Evolutionary conservation across 2,888 invertebrate genomes (phyloP).

Genomic region (Polymixis lichenea): DNA sequence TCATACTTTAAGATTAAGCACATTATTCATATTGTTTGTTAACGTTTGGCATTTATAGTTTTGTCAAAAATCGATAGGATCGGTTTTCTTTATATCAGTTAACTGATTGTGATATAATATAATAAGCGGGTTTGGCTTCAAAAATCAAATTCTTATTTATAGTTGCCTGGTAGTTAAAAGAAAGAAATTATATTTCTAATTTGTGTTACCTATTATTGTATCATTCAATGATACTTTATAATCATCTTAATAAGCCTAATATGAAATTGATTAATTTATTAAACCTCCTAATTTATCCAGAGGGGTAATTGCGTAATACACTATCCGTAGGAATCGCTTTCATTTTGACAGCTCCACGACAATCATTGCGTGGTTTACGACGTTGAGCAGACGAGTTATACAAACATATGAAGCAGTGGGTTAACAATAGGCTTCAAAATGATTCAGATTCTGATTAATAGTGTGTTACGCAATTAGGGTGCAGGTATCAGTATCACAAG

Average conservation of each 20-base stretch:
- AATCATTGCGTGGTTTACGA: too few relatives aligned
- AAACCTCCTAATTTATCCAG: slow-evolving; percentile 26
- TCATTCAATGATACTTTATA: slow-evolving; percentile 51
- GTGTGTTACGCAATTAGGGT: too few relatives aligned
- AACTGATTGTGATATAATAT: slow-evolving; percentile 54
- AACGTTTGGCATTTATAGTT: slow-evolving; percentile 54
- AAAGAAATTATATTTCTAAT: slow-evolving; percentile 34
- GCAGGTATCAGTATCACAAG: too few relatives aligned
- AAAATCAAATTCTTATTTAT: slow-evolving; percentile 56
- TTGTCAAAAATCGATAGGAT: slow-evolving; percentile 60
- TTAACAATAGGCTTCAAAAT: too few relatives aligned
- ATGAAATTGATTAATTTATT: slow-evolving; percentile 23
- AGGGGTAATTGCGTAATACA: too few relatives aligned
- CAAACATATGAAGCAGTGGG: too few relatives aligned
- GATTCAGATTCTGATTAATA: too few relatives aligned
- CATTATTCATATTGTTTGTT: slow-evolving; percentile 28
- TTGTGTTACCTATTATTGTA: slow-evolving; percentile 34
- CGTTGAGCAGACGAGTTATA: too few relatives aligned
- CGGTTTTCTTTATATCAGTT: slow-evolving; percentile 53
- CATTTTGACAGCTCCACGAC: too few relatives aligned
- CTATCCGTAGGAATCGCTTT: too few relatives aligned
- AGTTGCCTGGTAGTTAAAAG: slow-evolving; percentile 27
- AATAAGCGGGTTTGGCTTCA: slow-evolving; percentile 52
- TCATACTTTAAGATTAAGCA: slow-evolving; percentile 29
- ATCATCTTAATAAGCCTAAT: slow-evolving; percentile 14